A percentile compares a stretch with the other conserved stretches of the same genome.
Conservation (phyloP, 1,140 invertebrate species). For the Eubasilissa regina region DNA sequence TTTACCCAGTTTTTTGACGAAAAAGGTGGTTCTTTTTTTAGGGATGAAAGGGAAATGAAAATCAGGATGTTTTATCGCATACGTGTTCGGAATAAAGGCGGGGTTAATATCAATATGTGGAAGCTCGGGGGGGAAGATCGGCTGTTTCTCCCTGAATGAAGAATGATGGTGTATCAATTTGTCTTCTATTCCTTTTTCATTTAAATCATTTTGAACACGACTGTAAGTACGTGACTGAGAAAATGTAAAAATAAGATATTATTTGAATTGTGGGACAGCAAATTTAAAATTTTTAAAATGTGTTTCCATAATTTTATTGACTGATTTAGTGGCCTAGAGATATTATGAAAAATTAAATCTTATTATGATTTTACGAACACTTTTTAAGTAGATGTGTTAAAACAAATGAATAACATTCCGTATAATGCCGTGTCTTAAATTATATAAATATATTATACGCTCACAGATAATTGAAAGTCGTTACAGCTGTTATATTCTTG, state of each 20-base stretch:
- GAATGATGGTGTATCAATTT: slow-evolving; percentile 56
- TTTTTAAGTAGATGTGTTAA: too few relatives aligned
- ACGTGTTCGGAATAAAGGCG: slow-evolving; percentile 56
- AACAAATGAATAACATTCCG: too few relatives aligned
- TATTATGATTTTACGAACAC: too few relatives aligned
- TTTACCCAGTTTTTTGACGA: neutral
- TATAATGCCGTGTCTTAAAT: too few relatives aligned
- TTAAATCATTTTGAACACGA: slow-evolving; percentile 38
- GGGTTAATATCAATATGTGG: slow-evolving; percentile 56
- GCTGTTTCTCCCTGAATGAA: slow-evolving; percentile 16
- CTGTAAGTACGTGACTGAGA: neutral
- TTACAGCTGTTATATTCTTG: too few relatives aligned
- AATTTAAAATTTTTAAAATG: too few relatives aligned
- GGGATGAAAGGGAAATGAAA: slow-evolving; percentile 57
- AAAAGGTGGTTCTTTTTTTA: slow-evolving; percentile 40
- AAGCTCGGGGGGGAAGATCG: neutral
- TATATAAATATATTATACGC: too few relatives aligned
- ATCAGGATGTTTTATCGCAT: slow-evolving; percentile 58
- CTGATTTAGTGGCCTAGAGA: too few relatives aligned
- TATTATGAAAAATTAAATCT: too few relatives aligned
- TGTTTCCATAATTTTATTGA: too few relatives aligned
- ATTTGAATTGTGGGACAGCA: too few relatives aligned
- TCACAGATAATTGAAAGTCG: too few relatives aligned
- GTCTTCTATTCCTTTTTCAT: slow-evolving; percentile 52
- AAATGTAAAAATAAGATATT: neutral